These are phyloP conservation scores for Eulimnadia texana DNA, from an alignment of 1,140 invertebrate genomes.

Conservation along the genomic window DNA sequence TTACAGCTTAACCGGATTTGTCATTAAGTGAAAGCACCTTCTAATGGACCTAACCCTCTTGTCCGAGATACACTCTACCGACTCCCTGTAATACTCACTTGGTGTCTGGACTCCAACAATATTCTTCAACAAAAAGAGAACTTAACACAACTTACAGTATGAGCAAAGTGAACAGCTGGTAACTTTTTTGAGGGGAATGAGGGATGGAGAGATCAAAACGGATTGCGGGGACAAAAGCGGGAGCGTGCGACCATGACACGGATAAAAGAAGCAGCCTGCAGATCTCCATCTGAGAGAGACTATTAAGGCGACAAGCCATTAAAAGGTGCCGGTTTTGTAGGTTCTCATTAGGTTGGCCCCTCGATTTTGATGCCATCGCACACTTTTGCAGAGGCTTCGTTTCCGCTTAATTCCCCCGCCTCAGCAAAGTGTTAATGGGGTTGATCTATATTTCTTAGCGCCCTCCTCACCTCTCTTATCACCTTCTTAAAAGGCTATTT, in stretches of 20 bases:
- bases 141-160: too few relatives aligned
- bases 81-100: neutral
- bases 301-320: neutral
- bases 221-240: too few relatives aligned
- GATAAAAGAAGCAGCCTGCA: neutral
- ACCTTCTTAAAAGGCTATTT: too few relatives aligned
- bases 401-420: neutral
- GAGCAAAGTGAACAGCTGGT: too few relatives aligned
- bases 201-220: too few relatives aligned
- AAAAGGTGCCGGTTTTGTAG: neutral
- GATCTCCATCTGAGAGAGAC: neutral
- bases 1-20: neutral
- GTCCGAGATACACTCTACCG: neutral
- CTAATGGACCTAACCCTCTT: neutral
- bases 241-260: neutral
- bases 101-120: neutral
- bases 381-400: neutral
- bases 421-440: neutral
- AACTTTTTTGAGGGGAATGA: too few relatives aligned
- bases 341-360: neutral
- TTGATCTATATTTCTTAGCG: neutral
- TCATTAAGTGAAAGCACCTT: neutral
- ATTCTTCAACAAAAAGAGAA: too few relatives aligned
- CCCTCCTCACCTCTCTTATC: neutral
- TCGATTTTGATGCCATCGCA: neutral